Conservation (phyloP, 2,797 vertebrate genomes). For the Macropodus opercularis region DNA sequence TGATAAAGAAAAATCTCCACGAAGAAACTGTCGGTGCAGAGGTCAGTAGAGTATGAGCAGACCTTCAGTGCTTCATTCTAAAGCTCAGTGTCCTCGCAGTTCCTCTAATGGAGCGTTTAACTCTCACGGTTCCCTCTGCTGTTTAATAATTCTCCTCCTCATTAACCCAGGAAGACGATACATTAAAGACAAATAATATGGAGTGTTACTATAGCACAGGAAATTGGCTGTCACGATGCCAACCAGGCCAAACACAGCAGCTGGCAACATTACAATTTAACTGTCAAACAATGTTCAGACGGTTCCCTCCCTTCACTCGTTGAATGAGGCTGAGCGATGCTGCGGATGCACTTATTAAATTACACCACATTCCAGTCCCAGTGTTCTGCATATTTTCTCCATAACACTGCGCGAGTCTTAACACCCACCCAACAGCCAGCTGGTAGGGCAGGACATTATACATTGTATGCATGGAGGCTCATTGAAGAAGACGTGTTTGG, state of each 20-base stretch:
- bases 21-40: too few species aligned
- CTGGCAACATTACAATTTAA: constrained; percentile 37
- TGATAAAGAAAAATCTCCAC: not conserved
- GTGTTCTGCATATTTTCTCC: constrained; percentile 40
- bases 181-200: constrained; percentile 16
- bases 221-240: constrained; percentile 34
- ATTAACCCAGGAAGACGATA: constrained; percentile 14
- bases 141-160: constrained; percentile 10
- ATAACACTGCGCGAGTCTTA: constrained; percentile 44
- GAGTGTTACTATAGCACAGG: constrained; percentile 9
- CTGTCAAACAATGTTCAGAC: constrained; percentile 23
- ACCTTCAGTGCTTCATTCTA: not conserved
- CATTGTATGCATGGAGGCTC: not conserved
- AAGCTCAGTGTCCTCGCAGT: not conserved
- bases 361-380: constrained; percentile 62
- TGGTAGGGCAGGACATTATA: constrained; percentile 6
- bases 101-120: not conserved
- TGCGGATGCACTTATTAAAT: constrained; percentile 61
- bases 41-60: not conserved
- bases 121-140: not conserved
- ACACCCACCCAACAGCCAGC: constrained; percentile 10
- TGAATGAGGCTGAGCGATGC: constrained; percentile 39
- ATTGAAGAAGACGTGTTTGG: constrained; percentile 5
- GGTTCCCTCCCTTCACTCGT: constrained; percentile 29
- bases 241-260: constrained; percentile 30